Conservation (phyloP, 2,113 vertebrate species). For the Scartelaos histophorus region DNA sequence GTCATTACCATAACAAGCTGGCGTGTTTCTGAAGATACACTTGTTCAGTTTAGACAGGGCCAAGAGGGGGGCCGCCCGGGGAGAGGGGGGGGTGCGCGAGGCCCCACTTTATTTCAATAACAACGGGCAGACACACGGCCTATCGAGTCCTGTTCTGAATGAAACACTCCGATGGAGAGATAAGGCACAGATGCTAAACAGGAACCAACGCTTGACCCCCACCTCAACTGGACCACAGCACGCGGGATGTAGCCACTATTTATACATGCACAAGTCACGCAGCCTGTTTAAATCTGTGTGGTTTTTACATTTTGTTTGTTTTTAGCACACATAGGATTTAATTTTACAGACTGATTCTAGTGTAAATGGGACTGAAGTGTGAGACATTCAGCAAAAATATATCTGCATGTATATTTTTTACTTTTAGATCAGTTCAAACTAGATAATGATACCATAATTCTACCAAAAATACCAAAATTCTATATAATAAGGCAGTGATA, state of each 20-base stretch:
- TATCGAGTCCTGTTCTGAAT: conserved; percentile 77
- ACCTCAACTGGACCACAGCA: conserved; percentile 17
- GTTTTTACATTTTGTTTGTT: too few species aligned
- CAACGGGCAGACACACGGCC: conserved; percentile 78
- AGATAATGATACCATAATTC: too few species aligned
- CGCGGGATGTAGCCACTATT: neutral
- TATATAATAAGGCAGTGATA: too few species aligned
- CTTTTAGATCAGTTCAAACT: too few species aligned
- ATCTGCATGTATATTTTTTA: too few species aligned
- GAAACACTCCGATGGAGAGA: conserved; percentile 77
- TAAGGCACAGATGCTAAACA: conserved; percentile 76
- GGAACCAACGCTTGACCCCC: conserved; percentile 55
- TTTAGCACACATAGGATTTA: too few species aligned
- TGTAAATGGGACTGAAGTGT: too few species aligned
- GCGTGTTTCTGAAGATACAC: conserved; percentile 85
- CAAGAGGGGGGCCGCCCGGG: conserved; percentile 46
- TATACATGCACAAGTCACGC: neutral
- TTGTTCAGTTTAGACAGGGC: conserved; percentile 77
- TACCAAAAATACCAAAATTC: too few species aligned
- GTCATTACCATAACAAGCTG: conserved; percentile 85
- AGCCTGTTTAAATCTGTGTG: too few species aligned
- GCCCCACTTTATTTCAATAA: conserved; percentile 81
- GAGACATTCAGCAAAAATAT: too few species aligned
- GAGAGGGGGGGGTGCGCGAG: conserved; percentile 30
- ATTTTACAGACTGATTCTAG: too few species aligned